Evolutionary conservation across 64 coral and sea anemone genomes (phyloP).

Genomic region (Astreopora myriophthalma): DNA sequence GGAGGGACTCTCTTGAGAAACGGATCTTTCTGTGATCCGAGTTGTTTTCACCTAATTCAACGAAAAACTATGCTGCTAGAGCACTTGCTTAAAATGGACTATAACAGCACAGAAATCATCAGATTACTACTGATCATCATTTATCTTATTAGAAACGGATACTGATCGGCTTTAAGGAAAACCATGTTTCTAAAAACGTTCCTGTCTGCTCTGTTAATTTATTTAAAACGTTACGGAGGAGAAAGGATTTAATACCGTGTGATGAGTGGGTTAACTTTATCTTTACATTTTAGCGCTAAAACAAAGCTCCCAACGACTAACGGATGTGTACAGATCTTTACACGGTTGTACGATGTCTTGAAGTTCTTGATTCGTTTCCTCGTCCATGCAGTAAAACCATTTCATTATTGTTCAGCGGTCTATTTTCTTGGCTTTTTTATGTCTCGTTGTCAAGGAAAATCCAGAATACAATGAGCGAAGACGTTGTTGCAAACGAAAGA

Average conservation of each 20-base stretch:
- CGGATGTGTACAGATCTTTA: too few relatives aligned
- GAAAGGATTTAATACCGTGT: not conserved
- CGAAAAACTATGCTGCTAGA: not conserved
- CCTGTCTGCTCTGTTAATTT: not conserved
- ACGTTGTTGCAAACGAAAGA: too few relatives aligned
- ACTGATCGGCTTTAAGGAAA: not conserved
- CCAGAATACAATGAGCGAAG: not conserved
- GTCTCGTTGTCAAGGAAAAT: not conserved
- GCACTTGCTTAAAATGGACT: not conserved
- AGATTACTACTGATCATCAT: not conserved
- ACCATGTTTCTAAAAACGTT: not conserved
- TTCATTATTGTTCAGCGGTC: not conserved
- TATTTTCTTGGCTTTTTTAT: not conserved
- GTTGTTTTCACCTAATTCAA: not conserved
- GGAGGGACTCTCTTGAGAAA: too few relatives aligned
- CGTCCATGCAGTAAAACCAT: not conserved
- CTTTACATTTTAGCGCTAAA: not conserved
- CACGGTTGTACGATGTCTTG: too few relatives aligned
- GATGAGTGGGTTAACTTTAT: not conserved
- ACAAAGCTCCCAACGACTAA: not conserved
- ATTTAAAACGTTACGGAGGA: not conserved
- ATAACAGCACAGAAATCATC: not conserved
- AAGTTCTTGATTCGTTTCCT: too few relatives aligned
- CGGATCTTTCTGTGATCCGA: not conserved
- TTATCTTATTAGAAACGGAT: not conserved